Conservation (phyloP, 2,888 invertebrate species). For the Stegophylla sp. region DNA sequence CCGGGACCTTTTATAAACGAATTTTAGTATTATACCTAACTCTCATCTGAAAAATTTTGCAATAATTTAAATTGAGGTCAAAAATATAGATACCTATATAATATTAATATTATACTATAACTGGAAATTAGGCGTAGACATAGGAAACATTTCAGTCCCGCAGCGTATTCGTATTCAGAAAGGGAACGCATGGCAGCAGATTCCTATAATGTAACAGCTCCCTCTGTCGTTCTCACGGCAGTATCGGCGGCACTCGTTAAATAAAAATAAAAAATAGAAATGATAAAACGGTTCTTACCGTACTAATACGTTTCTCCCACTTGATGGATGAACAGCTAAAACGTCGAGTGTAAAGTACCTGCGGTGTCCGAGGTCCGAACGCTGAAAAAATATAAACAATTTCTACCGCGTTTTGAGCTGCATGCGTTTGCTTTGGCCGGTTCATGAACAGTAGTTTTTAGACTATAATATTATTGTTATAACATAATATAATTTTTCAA, state of each 20-base stretch:
- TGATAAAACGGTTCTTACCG: constrained; percentile 23
- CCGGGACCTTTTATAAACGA: no score
- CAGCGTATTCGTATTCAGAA: no score
- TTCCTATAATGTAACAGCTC: no score
- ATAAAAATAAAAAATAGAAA: constrained; percentile 7
- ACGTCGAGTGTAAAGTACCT: constrained; percentile 1
- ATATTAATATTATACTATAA: no score
- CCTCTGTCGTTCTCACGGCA: neutral
- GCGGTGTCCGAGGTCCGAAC: constrained; percentile 16
- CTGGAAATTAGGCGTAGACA: no score
- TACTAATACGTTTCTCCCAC: constrained; percentile 8
- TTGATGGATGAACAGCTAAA: constrained; percentile 12
- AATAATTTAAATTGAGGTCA: no score
- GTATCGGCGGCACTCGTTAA: neutral
- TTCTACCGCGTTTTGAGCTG: neutral
- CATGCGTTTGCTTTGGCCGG: neutral
- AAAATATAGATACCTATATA: no score
- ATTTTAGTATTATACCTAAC: no score
- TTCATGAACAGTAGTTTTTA: neutral
- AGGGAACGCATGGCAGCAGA: no score
- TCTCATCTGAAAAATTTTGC: no score
- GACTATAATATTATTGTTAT: no score
- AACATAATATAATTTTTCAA: neutral
- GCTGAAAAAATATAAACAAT: constrained; percentile 6
- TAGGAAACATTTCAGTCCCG: no score